A percentile compares a stretch with the other conserved stretches of the same genome.
phyloP scores from a whole-genome alignment of 1,140 invertebrate species.

The Carposina sasakii region DNA sequence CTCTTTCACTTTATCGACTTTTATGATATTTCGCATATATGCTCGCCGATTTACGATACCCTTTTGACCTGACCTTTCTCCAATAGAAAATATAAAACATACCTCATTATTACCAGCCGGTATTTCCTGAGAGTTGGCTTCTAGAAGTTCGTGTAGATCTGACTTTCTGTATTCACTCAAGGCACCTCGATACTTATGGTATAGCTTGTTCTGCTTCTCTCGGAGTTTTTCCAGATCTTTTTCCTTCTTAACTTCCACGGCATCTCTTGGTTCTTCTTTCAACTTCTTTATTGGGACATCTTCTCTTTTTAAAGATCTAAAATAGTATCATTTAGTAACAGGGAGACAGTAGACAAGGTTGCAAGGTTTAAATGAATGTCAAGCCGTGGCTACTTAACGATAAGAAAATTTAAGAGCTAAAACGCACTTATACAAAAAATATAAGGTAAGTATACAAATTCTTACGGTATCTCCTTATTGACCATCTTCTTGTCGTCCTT shows the following conservation, averaged over 20 bases:
- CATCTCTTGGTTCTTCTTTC: conserved; percentile 77
- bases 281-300: conserved; percentile 79
- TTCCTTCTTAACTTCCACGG: conserved; percentile 63
- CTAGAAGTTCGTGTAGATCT: conserved; percentile 78
- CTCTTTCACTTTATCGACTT: too few species aligned
- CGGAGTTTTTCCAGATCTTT: conserved; percentile 73
- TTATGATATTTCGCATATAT: too few species aligned
- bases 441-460: conserved; percentile 12
- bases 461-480: conserved; percentile 79
- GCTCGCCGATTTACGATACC: too few species aligned
- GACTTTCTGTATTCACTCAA: conserved; percentile 73
- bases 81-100: conserved; percentile 40
- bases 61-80: too few species aligned
- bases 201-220: conserved; percentile 85
- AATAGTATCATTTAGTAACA: too few species aligned
- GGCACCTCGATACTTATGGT: conserved; percentile 81
- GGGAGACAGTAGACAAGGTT: too few species aligned
- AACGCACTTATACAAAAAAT: background rate
- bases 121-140: conserved; percentile 81
- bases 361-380: too few species aligned
- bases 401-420: too few species aligned
- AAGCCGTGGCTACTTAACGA: too few species aligned
- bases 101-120: conserved; percentile 77
- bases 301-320: conserved; percentile 73
- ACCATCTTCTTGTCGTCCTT: conserved; percentile 84